These are phyloP conservation scores for Malaclemys terrapin DNA, from an alignment of 2,113 vertebrate genomes.

Conservation along the genomic window DNA sequence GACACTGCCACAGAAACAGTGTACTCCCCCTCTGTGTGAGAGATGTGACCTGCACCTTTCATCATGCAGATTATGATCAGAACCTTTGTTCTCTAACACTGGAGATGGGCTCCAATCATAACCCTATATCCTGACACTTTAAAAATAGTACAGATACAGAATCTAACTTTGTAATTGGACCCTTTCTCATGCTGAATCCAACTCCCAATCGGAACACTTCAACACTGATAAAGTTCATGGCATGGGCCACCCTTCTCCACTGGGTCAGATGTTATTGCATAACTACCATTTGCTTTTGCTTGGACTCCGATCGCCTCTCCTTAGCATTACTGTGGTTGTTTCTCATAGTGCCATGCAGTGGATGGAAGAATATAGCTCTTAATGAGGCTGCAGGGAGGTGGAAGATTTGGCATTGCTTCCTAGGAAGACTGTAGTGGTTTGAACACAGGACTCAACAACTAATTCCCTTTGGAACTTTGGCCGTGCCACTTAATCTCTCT, in stretches of 20 bases:
- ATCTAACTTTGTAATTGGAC: background rate
- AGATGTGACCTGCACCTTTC: background rate
- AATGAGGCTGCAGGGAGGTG: background rate
- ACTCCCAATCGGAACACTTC: background rate
- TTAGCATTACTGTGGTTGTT: background rate
- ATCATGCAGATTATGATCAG: background rate
- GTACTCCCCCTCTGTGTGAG: background rate
- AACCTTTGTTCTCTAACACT: background rate
- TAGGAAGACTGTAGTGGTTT: background rate
- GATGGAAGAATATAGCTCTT: constrained; percentile 40
- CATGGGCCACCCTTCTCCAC: background rate
- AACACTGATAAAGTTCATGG: background rate
- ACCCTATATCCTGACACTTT: background rate
- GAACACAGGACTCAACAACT: background rate
- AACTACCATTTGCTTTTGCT: background rate
- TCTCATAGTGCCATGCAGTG: background rate
- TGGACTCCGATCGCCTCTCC: background rate
- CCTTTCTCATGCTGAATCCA: background rate
- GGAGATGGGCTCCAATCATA: background rate
- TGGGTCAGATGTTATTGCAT: background rate
- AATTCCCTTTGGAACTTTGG: background rate
- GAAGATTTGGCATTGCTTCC: background rate
- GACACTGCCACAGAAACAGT: background rate
- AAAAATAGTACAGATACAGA: background rate
- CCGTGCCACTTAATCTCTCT: background rate